Conservation (phyloP, 2,888 invertebrate species). For the Callosobruchus maculatus region DNA sequence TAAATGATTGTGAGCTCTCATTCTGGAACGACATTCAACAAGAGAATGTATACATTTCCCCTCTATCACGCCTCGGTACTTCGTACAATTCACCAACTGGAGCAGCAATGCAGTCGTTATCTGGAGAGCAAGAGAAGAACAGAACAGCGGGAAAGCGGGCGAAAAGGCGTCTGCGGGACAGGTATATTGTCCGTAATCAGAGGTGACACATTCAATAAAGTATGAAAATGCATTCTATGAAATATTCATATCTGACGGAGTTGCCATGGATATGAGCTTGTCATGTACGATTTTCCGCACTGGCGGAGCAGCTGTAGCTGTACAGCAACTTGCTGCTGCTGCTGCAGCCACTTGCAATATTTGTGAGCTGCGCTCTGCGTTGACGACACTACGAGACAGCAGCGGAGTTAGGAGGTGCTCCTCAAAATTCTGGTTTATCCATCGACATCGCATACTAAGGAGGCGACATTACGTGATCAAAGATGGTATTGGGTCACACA, state of each 20-base stretch:
- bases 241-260: slow-evolving; percentile 51
- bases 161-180: slow-evolving; percentile 31
- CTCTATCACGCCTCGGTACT: not conserved
- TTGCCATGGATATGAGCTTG: slow-evolving; percentile 49
- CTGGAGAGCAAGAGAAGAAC: not conserved
- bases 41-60: not conserved
- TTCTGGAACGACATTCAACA: not conserved
- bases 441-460: too few species aligned
- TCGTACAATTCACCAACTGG: not conserved
- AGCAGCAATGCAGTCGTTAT: not conserved
- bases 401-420: slow-evolving; percentile 2
- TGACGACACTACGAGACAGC: slow-evolving; percentile 10
- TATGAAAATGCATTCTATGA: slow-evolving; percentile 53
- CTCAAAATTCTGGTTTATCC: not conserved
- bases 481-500: too few species aligned
- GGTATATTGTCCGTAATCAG: slow-evolving; percentile 52
- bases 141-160: not conserved
- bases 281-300: slow-evolving; percentile 49
- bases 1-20: too few species aligned
- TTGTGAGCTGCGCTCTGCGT: slow-evolving; percentile 1
- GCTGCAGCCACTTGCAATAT: slow-evolving; percentile 42
- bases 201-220: slow-evolving; percentile 53
- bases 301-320: slow-evolving; percentile 31
- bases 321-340: not conserved
- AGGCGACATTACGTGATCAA: too few species aligned